These are phyloP conservation scores for Chaetogeoica ovagalla DNA, from an alignment of 2,888 invertebrate species.

Conservation along the genomic window DNA sequence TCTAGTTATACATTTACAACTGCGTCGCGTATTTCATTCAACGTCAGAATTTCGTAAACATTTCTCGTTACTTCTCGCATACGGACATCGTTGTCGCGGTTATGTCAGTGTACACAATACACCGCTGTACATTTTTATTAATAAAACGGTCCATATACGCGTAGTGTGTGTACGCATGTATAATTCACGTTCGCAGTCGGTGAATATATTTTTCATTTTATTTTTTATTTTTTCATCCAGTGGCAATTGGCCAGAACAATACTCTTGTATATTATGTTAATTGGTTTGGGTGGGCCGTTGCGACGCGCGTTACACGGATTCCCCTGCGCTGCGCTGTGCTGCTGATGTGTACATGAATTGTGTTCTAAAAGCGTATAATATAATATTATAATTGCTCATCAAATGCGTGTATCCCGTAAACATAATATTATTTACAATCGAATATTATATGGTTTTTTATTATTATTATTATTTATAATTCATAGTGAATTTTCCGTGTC, in stretches of 20 bases:
- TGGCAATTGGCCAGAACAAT: slow-evolving; percentile 49
- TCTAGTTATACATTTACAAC: too few species aligned
- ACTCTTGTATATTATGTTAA: slow-evolving; percentile 44
- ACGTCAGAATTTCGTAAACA: background rate
- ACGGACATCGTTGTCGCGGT: background rate
- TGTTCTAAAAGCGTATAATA: too few species aligned
- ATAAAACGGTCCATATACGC: background rate
- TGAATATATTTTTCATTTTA: slow-evolving; percentile 22
- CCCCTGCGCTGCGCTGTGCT: background rate
- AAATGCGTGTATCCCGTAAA: too few species aligned
- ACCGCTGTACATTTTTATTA: background rate
- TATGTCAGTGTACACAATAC: background rate
- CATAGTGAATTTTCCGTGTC: too few species aligned
- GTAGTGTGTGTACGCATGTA: too few species aligned
- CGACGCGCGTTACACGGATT: background rate
- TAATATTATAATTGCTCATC: too few species aligned
- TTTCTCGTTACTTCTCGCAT: background rate
- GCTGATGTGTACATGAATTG: too few species aligned
- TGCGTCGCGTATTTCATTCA: background rate
- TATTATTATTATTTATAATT: too few species aligned
- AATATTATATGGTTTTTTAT: too few species aligned
- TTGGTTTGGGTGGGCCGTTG: slow-evolving; percentile 28
- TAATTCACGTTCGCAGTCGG: background rate
- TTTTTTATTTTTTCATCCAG: background rate
- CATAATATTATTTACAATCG: too few species aligned